These are phyloP conservation scores for Eublepharis macularius DNA, from an alignment of 2,113 vertebrate species.

Conservation along the genomic window DNA sequence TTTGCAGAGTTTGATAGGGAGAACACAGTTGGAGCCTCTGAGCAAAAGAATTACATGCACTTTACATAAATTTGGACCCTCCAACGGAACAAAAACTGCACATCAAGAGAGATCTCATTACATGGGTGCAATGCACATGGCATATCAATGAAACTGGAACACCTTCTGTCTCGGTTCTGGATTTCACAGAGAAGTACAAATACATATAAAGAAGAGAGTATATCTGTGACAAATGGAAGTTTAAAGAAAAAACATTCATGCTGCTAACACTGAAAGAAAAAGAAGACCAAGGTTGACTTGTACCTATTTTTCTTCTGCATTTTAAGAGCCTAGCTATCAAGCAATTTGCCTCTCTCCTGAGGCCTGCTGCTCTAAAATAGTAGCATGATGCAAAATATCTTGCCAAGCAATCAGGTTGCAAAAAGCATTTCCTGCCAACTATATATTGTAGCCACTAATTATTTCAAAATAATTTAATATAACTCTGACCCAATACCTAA, in stretches of 20 bases:
- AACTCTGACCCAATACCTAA: background rate
- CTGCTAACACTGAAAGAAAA: background rate
- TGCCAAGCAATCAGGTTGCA: background rate
- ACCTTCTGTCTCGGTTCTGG: constrained; percentile 25
- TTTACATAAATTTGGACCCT: constrained; percentile 35
- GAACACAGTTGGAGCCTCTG: constrained; percentile 36
- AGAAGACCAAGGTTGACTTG: constrained; percentile 23
- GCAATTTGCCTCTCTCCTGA: background rate
- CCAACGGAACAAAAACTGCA: constrained; percentile 27
- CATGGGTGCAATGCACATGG: background rate
- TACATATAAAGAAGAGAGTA: constrained; percentile 27
- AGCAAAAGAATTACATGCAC: constrained; percentile 40
- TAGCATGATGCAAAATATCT: background rate
- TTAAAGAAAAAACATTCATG: constrained; percentile 33
- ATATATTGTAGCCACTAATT: background rate
- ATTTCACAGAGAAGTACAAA: constrained; percentile 46
- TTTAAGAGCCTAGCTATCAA: background rate
- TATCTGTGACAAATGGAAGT: constrained; percentile 47
- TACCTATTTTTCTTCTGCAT: constrained; percentile 29
- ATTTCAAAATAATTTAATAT: background rate
- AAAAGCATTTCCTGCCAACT: background rate
- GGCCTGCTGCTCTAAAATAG: background rate
- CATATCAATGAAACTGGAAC: background rate
- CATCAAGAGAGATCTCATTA: constrained; percentile 34
- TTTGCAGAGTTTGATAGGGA: constrained; percentile 26